A percentile compares a stretch with the other conserved stretches of the same genome.
Evolutionary conservation across 2,797 vertebrate species (phyloP).

Genomic region (Thamnophis elegans): DNA sequence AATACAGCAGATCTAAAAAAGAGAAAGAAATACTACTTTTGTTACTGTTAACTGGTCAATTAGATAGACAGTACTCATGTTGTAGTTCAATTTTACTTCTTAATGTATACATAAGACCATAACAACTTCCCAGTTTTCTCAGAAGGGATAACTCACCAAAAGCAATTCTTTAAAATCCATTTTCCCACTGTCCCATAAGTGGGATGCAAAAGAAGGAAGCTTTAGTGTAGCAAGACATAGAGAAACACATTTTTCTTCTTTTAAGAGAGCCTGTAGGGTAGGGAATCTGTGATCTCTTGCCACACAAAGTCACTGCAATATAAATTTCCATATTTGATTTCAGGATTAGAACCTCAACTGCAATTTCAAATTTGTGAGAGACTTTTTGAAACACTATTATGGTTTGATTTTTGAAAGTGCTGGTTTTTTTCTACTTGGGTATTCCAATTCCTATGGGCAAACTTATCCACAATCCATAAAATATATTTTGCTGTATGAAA

Average conservation of each 20-base stretch:
- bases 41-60: not conserved
- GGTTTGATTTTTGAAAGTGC: not conserved
- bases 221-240: not conserved
- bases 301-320: too few relatives aligned
- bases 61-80: not conserved
- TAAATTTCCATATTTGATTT: not conserved
- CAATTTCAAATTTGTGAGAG: not conserved
- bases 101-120: not conserved
- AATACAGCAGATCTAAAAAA: not conserved
- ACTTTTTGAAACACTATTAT: not conserved
- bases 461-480: slow-evolving; percentile 9
- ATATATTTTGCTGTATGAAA: not conserved
- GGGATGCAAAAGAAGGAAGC: not conserved
- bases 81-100: not conserved
- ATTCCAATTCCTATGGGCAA: slow-evolving; percentile 14
- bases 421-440: slow-evolving; percentile 23
- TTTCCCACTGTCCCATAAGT: not conserved
- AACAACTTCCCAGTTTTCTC: not conserved
- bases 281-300: not conserved
- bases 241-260: not conserved
- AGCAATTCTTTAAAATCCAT: too few relatives aligned
- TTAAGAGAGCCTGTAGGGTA: not conserved
- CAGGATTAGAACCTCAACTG: slow-evolving; percentile 5
- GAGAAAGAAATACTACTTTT: not conserved
- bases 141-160: not conserved